A percentile compares a stretch with the other conserved stretches of the same genome.
Evolutionary conservation across 2,113 vertebrate genomes (phyloP).

Genomic region (Orientallactaga bullata): DNA sequence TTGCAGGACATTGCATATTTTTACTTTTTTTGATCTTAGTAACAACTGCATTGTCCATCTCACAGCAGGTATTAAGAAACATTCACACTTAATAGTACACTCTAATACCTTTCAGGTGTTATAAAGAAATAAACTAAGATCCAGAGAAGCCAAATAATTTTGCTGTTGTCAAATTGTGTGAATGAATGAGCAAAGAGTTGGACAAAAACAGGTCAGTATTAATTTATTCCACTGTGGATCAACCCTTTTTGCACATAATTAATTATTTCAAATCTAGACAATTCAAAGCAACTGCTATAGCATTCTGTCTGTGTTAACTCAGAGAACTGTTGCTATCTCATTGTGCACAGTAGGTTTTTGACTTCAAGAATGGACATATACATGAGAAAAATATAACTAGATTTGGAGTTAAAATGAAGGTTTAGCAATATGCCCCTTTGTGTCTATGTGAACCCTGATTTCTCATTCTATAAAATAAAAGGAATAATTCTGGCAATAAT

Average conservation of each 20-base stretch:
- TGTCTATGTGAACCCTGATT: background rate
- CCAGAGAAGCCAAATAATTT: background rate
- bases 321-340: background rate
- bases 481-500: conserved; percentile 24
- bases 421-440: background rate
- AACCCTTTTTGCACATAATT: background rate
- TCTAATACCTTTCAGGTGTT: background rate
- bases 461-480: conserved; percentile 24
- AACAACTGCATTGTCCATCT: background rate
- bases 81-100: background rate
- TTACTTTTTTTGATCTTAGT: background rate
- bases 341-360: background rate
- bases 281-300: background rate
- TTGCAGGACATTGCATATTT: background rate
- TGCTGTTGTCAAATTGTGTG: background rate
- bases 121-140: background rate
- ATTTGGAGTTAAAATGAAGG: background rate
- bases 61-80: background rate
- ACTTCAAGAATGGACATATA: background rate
- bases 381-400: background rate
- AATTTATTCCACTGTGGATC: background rate
- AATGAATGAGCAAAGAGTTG: background rate
- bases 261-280: background rate
- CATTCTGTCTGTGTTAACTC: background rate
- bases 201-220: background rate